Evolutionary conservation across 2,113 vertebrate genomes (phyloP).

Genomic region (Cebidichthys violaceus): DNA sequence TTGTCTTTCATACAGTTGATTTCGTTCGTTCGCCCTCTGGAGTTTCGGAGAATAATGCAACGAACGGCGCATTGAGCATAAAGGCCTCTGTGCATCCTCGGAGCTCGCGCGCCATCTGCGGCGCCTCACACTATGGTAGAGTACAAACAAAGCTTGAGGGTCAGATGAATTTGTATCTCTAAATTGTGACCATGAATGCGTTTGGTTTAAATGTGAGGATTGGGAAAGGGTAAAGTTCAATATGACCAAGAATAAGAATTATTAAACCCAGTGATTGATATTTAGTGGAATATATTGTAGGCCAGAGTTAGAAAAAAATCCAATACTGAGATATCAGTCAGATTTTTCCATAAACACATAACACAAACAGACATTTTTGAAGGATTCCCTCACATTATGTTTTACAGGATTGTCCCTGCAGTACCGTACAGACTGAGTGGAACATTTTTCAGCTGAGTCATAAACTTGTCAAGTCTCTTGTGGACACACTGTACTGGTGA

Average conservation of each 20-base stretch:
- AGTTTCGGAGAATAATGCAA: too few species aligned
- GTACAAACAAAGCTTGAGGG: neutral
- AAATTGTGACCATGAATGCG: neutral
- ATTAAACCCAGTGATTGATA: neutral
- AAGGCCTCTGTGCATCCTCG: neutral
- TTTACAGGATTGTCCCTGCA: neutral
- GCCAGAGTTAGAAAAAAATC: neutral
- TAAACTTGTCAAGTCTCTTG: neutral
- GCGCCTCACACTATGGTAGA: neutral
- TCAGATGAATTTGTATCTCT: neutral
- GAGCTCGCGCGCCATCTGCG: neutral
- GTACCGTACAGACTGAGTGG: neutral
- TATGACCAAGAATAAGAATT: neutral
- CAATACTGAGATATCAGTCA: neutral
- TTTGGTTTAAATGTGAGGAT: neutral
- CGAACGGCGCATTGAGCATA: too few species aligned
- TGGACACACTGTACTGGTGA: neutral
- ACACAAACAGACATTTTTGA: neutral
- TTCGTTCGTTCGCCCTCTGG: too few species aligned
- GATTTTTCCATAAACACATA: neutral
- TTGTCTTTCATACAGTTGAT: too few species aligned
- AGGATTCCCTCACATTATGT: neutral
- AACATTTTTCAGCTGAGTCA: constrained; percentile 7
- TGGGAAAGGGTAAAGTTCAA: neutral
- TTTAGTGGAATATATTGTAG: neutral